These are phyloP conservation scores for Girardinichthys multiradiatus DNA, from an alignment of 2,113 vertebrate species.

Conservation along the genomic window DNA sequence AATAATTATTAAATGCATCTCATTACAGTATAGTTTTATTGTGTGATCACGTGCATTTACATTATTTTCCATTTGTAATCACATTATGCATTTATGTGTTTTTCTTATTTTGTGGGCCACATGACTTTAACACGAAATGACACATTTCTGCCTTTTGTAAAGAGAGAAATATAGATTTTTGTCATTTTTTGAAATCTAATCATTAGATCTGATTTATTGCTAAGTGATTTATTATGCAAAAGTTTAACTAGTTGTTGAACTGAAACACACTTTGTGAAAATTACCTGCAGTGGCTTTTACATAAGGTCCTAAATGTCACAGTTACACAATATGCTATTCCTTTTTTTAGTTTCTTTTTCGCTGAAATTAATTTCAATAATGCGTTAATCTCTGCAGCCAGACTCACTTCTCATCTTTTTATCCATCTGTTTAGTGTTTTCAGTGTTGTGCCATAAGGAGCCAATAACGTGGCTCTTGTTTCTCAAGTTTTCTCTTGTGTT, in stretches of 20 bases:
- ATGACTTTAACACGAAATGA: too few relatives aligned
- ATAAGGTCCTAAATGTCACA: neutral
- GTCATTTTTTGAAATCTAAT: too few relatives aligned
- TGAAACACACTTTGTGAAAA: neutral
- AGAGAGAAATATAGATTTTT: neutral
- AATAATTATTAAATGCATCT: neutral
- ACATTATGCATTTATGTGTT: too few relatives aligned
- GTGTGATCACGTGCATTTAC: neutral
- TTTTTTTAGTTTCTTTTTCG: conserved; percentile 29
- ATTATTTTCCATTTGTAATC: too few relatives aligned
- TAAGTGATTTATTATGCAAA: neutral
- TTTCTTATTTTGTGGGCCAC: too few relatives aligned
- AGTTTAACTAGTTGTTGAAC: neutral
- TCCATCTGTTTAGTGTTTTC: conserved; percentile 2
- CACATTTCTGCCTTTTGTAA: too few relatives aligned
- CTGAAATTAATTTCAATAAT: conserved; percentile 43
- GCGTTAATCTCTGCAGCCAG: conserved; percentile 39
- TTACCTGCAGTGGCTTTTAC: neutral
- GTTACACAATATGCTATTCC: conserved; percentile 3
- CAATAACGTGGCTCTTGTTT: neutral
- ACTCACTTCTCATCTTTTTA: conserved; percentile 26
- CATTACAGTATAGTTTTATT: neutral
- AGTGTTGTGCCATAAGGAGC: neutral
- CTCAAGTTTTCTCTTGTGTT: neutral
- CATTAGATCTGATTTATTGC: neutral